Evolutionary conservation across 2,797 vertebrate genomes (phyloP), one percentile per base, ranked within the genome.

Genomic region (Spheniscus humboldti): DNA sequence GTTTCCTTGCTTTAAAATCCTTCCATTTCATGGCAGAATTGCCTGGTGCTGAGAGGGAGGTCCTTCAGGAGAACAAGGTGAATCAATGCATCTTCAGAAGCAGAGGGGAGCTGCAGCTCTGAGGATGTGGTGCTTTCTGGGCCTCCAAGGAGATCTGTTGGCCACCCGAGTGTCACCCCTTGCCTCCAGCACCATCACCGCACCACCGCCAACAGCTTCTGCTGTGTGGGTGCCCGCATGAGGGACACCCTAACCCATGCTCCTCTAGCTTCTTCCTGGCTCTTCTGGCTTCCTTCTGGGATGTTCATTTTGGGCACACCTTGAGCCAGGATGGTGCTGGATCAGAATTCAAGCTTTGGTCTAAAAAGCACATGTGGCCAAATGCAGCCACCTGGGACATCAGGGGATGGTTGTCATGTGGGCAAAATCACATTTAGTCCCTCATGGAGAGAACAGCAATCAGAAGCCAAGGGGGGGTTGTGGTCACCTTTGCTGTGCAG

Each of bases 161-260:
- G 27, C 33, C 43, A 6, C n/a, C 9, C 23, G 28, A 50, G 9
- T 72, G 41, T 43, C 57, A 23, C 30, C 13, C 18, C 23, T 88
- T 53, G 23, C n/a, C 30, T 66, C 18, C 56, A 50, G 13, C 13
- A 33, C 35, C 2, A 0, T 47, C 37, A n/a, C 25, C 0, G 0
- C 53, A 41, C 33, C n/a, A 33, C 22, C 5, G 1, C 7, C 57
- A 30, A 0, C 5, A 3, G 39, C 53, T 71, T 39, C 39, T 85
- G 69, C 57, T 6, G 4, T 24, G 41, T 22, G 20, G 37, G 18
- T 1, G 0, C 13, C 48, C 2, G 0, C 24, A 10, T 57, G n/a
- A 88, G 17, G 28, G 30, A 47, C 37, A 45, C 18, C 16, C 27
- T 41, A 56, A 56, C 18, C 23, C 20, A 2, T 41, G 24, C 8